phyloP scores from a whole-genome alignment of 92 coral and sea anemone species.

The Porites cylindrica region DNA sequence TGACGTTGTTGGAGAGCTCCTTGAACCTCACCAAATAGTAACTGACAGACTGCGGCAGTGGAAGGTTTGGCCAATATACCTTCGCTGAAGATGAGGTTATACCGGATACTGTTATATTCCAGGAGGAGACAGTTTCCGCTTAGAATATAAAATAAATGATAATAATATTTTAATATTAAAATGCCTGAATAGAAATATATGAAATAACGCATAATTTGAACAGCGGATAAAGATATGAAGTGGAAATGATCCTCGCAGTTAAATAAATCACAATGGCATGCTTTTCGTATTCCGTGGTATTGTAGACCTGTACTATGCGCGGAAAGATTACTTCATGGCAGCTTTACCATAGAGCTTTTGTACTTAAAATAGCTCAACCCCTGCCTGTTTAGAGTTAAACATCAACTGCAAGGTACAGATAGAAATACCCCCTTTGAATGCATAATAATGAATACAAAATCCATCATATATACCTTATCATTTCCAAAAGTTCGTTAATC shows the following conservation, averaged over 20 bases:
- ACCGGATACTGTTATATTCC: constrained; percentile 17
- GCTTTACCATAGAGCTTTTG: no score
- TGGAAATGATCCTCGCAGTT: neutral
- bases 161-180: neutral
- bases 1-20: constrained; percentile 8
- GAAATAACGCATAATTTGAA: neutral
- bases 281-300: neutral
- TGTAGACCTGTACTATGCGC: no score
- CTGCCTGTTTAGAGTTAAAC: no score
- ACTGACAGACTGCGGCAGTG: neutral
- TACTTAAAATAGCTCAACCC: no score
- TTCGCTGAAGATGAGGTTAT: constrained; percentile 18
- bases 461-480: no score
- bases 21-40: constrained; percentile 31
- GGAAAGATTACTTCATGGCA: no score
- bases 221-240: neutral
- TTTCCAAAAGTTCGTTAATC: no score
- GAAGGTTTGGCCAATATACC: constrained; percentile 7
- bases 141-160: neutral
- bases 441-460: no score
- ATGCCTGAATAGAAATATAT: neutral
- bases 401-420: no score
- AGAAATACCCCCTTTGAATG: no score
- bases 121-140: neutral
- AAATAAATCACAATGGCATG: neutral